Evolutionary conservation across 2,888 invertebrate genomes (phyloP), one percentile per base, ranked within the genome.

Genomic region (Megastigmus dorsalis): DNA sequence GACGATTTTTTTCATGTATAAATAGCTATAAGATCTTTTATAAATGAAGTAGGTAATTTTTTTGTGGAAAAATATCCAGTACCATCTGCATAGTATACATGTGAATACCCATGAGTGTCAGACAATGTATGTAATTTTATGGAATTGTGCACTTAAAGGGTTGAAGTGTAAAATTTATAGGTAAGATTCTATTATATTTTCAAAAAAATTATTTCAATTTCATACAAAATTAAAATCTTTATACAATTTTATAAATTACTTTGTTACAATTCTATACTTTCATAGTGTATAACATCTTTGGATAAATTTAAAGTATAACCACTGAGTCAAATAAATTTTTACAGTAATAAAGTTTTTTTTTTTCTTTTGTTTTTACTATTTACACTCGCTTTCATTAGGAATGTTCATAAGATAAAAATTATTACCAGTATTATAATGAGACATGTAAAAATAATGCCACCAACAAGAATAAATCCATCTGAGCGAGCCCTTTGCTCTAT

Each of bases 401-500:
- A 66, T 63, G 77, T 63, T 84, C 89, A 92, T 75, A 90, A 87
- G 78, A 93, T 87, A 88, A 93, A 93, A 81, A 93, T 89, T 79
- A 97, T 92, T 54, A 96, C 93, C 76, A 97, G 88, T 72, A 93
- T 90, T 85, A 98, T 95, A 68, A 97, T 90, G 66, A 94, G 84
- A 70, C 94, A 87, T 0, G 97, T 97, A 15, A 96, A 88, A 57
- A 95, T 86, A 93, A 98, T 95, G 62, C 98, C 98, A 5, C 94
- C 95, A 74, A 95, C 91, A 75, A 99, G 89, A 78, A 98, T 91
- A 83, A 94, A 93, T 87, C 96, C 97, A 88, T 99, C 98, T 85
- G 97, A 95, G 0, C 92, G 90, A 6, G 95, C 93, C 80, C 98
- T 89, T 67, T 94, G 91, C 84, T 99, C 98, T 80, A 98, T 98